Conservation (phyloP, 2,113 vertebrate genomes). For the Apodemus sylvaticus region DNA sequence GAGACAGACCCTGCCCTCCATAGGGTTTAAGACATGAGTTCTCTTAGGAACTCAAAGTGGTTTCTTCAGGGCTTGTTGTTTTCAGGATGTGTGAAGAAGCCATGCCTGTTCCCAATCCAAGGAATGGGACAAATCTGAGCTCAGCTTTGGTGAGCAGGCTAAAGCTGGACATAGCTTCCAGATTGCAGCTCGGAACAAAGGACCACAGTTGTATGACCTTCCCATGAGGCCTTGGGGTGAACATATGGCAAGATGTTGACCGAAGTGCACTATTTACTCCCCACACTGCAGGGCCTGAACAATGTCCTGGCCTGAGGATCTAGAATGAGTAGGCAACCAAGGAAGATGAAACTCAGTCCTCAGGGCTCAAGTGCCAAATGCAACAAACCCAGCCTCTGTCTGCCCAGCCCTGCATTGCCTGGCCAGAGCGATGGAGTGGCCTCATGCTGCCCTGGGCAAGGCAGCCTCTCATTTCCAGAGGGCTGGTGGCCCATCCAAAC, state of each 20-base stretch:
- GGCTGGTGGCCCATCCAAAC: not conserved
- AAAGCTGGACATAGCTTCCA: not conserved
- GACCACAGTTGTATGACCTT: not conserved
- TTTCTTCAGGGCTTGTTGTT: not conserved
- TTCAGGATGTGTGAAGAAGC: not conserved
- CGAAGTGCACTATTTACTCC: not conserved
- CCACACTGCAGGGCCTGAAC: not conserved
- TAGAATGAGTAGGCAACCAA: too few relatives aligned
- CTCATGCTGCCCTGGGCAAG: not conserved
- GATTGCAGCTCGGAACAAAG: not conserved
- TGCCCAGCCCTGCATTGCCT: not conserved
- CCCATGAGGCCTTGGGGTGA: not conserved
- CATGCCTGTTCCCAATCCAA: not conserved
- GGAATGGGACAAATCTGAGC: not conserved
- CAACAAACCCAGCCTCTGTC: not conserved
- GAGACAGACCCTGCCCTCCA: not conserved
- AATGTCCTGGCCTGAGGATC: accelerated
- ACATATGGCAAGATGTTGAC: not conserved
- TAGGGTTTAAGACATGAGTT: not conserved
- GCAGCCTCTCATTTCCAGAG: not conserved
- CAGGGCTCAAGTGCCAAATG: not conserved
- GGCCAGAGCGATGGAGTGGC: not conserved
- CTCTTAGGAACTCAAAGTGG: not conserved
- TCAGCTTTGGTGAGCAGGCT: not conserved
- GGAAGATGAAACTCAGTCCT: not conserved